phyloP scores from a whole-genome alignment of 2,888 invertebrate species.

The Conistra vaccinii region DNA sequence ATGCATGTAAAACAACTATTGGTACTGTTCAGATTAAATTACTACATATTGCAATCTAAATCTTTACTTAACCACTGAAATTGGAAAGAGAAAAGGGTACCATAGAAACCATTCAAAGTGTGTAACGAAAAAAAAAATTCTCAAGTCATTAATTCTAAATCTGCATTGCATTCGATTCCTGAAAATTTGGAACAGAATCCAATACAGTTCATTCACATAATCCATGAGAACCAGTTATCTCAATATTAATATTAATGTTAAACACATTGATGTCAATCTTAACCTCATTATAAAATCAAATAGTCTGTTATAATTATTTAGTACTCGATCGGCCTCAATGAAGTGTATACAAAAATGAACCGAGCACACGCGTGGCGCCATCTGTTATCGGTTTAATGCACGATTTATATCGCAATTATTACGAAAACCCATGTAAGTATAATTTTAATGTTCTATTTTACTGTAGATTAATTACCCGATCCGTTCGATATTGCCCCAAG shows the following conservation, averaged over 20 bases:
- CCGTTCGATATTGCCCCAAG: constrained; percentile 41
- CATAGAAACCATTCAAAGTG: not conserved
- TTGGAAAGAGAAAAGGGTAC: not conserved
- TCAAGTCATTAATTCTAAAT: not conserved
- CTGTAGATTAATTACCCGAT: constrained; percentile 54
- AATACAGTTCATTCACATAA: not conserved
- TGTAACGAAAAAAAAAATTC: not conserved
- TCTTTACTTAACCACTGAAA: too few relatives aligned
- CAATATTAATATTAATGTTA: constrained; percentile 7
- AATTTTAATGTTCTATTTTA: constrained; percentile 55
- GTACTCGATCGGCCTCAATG: constrained; percentile 27
- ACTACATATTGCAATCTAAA: not conserved
- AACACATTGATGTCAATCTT: constrained; percentile 8
- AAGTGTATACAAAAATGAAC: constrained; percentile 21
- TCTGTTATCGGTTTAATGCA: constrained; percentile 65
- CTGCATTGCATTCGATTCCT: too few relatives aligned
- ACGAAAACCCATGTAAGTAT: constrained; percentile 51
- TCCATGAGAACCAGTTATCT: not conserved
- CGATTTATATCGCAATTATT: constrained; percentile 53
- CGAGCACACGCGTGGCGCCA: constrained; percentile 67
- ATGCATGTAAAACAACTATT: not conserved
- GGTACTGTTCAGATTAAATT: not conserved
- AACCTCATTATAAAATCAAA: constrained; percentile 6
- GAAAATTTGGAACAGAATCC: not conserved
- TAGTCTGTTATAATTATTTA: constrained; percentile 38